Conservation (phyloP, 2,888 invertebrate genomes). For the Campoplex nolae region DNA sequence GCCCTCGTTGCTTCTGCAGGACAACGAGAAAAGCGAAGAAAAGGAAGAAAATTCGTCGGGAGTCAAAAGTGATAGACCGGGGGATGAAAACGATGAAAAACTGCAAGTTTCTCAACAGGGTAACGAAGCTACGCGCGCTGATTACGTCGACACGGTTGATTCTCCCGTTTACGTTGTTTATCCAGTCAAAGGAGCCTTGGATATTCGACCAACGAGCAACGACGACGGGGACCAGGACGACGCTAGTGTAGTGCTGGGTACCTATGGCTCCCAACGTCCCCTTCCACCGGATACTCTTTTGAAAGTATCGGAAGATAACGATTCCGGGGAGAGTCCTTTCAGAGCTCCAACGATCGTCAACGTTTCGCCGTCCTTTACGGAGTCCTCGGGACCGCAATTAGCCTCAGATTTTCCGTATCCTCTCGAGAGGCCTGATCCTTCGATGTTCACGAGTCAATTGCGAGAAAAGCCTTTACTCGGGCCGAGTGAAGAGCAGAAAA, state of each 20-base stretch:
- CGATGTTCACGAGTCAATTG: slow-evolving; percentile 79
- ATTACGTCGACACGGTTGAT: slow-evolving; percentile 68
- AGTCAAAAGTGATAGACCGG: slow-evolving; percentile 23
- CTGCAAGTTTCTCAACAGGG: slow-evolving; percentile 54
- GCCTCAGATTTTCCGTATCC: slow-evolving; percentile 89
- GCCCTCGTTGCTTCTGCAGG: slow-evolving; percentile 78
- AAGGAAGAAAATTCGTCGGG: slow-evolving; percentile 63
- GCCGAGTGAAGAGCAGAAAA: slow-evolving; percentile 78
- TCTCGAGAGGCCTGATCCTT: slow-evolving; percentile 87
- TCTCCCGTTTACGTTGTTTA: slow-evolving; percentile 87
- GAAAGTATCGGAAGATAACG: slow-evolving; percentile 74
- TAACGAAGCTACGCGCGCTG: slow-evolving; percentile 68
- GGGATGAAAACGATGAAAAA: slow-evolving; percentile 55
- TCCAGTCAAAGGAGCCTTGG: slow-evolving; percentile 86
- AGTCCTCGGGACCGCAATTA: slow-evolving; percentile 75
- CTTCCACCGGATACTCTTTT: slow-evolving; percentile 83
- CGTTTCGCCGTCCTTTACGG: slow-evolving; percentile 35
- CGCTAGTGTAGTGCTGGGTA: slow-evolving; percentile 86
- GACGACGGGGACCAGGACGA: slow-evolving; percentile 83
- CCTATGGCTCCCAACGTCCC: slow-evolving; percentile 85
- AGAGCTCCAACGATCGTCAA: slow-evolving; percentile 28
- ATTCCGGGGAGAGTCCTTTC: slow-evolving; percentile 80
- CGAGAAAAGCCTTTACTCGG: slow-evolving; percentile 84
- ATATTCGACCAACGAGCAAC: slow-evolving; percentile 82
- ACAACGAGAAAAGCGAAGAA: slow-evolving; percentile 73